These are phyloP conservation scores for Craterocephalus amniculus DNA, from an alignment of 2,797 vertebrate species.

Conservation along the genomic window DNA sequence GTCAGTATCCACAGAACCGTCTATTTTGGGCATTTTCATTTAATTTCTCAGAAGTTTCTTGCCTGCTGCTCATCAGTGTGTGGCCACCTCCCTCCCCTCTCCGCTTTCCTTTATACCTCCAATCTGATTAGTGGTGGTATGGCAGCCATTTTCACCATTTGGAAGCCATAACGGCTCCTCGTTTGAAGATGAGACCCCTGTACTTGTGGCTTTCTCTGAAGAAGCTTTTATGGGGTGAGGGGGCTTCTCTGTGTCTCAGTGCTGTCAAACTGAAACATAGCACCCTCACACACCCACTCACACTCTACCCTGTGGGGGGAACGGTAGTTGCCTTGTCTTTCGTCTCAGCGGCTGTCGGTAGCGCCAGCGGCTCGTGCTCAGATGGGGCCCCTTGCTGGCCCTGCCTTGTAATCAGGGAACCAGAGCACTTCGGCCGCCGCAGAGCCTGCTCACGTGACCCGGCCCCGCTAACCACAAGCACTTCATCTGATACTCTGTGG, in stretches of 20 bases:
- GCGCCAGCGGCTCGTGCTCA: constrained; percentile 78
- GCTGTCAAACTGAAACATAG: constrained; percentile 58
- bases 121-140: constrained; percentile 78
- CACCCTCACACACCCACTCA: constrained; percentile 30
- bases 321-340: constrained; percentile 72
- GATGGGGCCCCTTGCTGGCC: constrained; percentile 71
- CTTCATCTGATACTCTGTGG: constrained; percentile 84
- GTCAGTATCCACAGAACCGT: constrained; percentile 33
- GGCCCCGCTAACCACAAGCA: constrained; percentile 83
- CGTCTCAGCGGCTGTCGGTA: constrained; percentile 72
- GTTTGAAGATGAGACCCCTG: constrained; percentile 85
- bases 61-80: constrained; percentile 72
- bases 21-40: constrained; percentile 46
- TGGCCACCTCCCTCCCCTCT: constrained; percentile 58
- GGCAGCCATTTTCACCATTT: constrained; percentile 84
- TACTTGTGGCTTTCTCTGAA: constrained; percentile 84
- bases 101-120: constrained; percentile 63
- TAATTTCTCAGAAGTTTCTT: constrained; percentile 44
- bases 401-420: constrained; percentile 86
- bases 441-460: constrained; percentile 79
- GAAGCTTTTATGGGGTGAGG: constrained; percentile 76
- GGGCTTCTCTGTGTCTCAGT: constrained; percentile 80
- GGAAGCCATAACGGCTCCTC: constrained; percentile 78
- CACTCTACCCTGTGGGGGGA: constrained; percentile 46
- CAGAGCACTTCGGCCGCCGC: constrained; percentile 67